phyloP scores from a whole-genome alignment of 92 coral and sea anemone genomes.

The Epizoanthus fatuus region DNA sequence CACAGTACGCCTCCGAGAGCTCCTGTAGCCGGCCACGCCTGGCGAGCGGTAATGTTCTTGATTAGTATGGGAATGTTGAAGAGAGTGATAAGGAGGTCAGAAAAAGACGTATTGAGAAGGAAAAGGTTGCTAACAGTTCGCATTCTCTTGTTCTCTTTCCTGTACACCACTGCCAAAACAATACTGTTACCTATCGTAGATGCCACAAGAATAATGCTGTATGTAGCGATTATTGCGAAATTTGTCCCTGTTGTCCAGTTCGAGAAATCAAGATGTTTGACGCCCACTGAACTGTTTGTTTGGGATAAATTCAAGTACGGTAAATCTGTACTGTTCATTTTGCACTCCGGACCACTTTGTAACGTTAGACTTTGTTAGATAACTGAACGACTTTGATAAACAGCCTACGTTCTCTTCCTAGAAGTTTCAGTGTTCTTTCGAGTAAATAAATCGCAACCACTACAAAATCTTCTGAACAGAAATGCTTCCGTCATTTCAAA shows the following conservation, averaged over 20 bases:
- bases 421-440: no score
- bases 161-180: slow-evolving; percentile 67
- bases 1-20: slow-evolving; percentile 63
- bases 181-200: slow-evolving; percentile 64
- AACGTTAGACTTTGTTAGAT: no score
- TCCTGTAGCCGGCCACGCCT: slow-evolving; percentile 71
- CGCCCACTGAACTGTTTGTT: neutral
- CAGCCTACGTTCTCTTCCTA: no score
- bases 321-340: neutral
- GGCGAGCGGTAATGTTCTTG: slow-evolving; percentile 14
- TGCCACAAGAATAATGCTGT: slow-evolving; percentile 30
- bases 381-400: no score
- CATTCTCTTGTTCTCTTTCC: slow-evolving; percentile 69
- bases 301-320: slow-evolving; percentile 4
- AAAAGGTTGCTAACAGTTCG: slow-evolving; percentile 74
- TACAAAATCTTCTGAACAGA: no score
- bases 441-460: no score
- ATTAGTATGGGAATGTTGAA: slow-evolving; percentile 61
- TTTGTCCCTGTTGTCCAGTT: slow-evolving; percentile 37
- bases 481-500: no score
- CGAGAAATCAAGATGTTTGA: slow-evolving; percentile 14
- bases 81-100: slow-evolving; percentile 60
- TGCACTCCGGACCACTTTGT: neutral
- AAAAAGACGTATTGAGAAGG: slow-evolving; percentile 70
- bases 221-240: slow-evolving; percentile 24